Evolutionary conservation across 2,888 invertebrate genomes (phyloP), one percentile per base, ranked within the genome.

Genomic region (Mesorhabditis sp.): DNA sequence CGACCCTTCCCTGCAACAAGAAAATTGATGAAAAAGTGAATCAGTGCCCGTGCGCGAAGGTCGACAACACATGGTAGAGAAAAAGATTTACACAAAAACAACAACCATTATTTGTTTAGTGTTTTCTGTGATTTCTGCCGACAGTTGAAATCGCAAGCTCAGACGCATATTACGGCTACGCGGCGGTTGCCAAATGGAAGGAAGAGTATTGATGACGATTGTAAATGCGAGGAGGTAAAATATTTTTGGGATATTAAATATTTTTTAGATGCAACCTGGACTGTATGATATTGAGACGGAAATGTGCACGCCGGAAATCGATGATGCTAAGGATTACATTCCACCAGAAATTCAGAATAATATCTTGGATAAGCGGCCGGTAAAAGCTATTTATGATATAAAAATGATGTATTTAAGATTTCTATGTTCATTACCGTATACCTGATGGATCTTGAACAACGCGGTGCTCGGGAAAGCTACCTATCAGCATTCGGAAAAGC

Each of bases 271-370:
- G 84, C 82, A 82, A 70, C 84, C 84, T n/a, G 84, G 83, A 58
- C 77, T 84, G n/a, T 84, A 84, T 72, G 84, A 84, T 73, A 84
- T 84, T 67, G 84, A 84, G 72, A 84, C 84, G n/a, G 84, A 84
- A 69, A 85, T 85, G 83, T 84, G 84, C 74, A 84, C 84, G 7
- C 84, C 84, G 6, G 84, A 84, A 68, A 76, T 84, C 64, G 84
- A 85, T 67, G 84, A 84, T 68, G 82, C 82, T 45, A 83, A 83
- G 68, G 82, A 83, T 61, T 85, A 81, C 75, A 84, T 84, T 71
- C 84, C 84, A 41, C 80, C 81, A n/a, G 84, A 84, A 70, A 78
- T 84, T 66, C 84, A 84, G 72, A 78, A 76, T 71, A 84, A 83
- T 67, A 82, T 84, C 72, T 72, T 84, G 62, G 84, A 84, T 62